These are phyloP conservation scores for Marmota flaviventris DNA, from an alignment of 2,113 vertebrate species.

Conservation along the genomic window DNA sequence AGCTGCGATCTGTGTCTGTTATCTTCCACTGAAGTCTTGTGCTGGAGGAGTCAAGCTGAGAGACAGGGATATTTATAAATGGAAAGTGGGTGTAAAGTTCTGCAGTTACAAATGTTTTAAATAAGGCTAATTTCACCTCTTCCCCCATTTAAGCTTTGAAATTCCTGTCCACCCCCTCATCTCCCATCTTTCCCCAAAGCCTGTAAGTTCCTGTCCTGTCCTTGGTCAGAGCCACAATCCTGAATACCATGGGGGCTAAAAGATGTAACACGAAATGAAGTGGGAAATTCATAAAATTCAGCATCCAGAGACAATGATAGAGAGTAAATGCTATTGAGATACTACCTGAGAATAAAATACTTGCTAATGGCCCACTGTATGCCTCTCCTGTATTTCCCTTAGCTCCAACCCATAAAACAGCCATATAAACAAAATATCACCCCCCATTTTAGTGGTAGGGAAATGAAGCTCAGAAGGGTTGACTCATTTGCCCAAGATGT, in stretches of 20 bases:
- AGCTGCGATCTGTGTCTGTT: not conserved
- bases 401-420: not conserved
- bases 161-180: slow-evolving; percentile 66
- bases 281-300: not conserved
- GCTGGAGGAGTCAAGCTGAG: slow-evolving; percentile 38
- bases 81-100: slow-evolving; percentile 76
- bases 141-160: slow-evolving; percentile 57
- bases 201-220: not conserved
- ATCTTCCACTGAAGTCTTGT: slow-evolving; percentile 12
- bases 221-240: not conserved
- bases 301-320: not conserved
- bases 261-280: not conserved
- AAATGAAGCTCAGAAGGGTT: not conserved
- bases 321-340: not conserved
- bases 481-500: not conserved
- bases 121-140: slow-evolving; percentile 44
- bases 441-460: not conserved
- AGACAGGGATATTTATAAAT: slow-evolving; percentile 70
- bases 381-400: not conserved
- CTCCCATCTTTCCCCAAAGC: slow-evolving; percentile 30
- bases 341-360: not conserved
- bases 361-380: not conserved
- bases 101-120: slow-evolving; percentile 47
- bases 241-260: not conserved
- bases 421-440: not conserved